Evolutionary conservation across 2,888 invertebrate genomes (phyloP), one percentile per base, ranked within the genome.

Genomic region (Thelaira solivaga): DNA sequence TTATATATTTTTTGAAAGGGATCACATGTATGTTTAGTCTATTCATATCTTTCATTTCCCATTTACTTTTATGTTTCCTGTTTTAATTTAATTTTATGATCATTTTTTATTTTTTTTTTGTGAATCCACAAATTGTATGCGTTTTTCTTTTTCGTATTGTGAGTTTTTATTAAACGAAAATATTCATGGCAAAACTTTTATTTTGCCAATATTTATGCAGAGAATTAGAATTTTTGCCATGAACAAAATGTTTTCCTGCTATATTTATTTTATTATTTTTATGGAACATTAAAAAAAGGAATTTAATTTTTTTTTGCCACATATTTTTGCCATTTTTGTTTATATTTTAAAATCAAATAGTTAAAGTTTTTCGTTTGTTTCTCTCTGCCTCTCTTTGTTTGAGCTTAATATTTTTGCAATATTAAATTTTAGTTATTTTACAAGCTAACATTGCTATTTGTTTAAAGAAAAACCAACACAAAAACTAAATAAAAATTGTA

Each of bases 101-200:
- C 13, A 29, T 39, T 31, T 69, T 69, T 59, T 69, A 59, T 29
- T 69, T 49, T 51, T n/a, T 49, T 59, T 55, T 22, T n/a, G n/a
- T n/a, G n/a, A n/a, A n/a, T n/a, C n/a, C n/a, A n/a, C 57, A 55
- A 62, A 67, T 67, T n/a, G 34, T 16, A 57, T 36, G 45, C 31
- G 36, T 59, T 34, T 29, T 57, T 57, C 20, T 43, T 13, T 8
- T 41, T 53, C 24, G 6, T 18, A 43, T 57, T 57, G 55, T 45
- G 45, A 55, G n/a, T 45, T 47, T 68, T 57, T 22, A 36, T 57
- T 43, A 31, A 61, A 51, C 16, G 41, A 16, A 68, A 68, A 68
- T 57, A 20, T 64, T 53, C 65, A 74, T 51, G 31, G 57, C 18
- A 59, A 65, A 73, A 73, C 41, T 73, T 73, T 67, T 24, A 34